Base-by-base conservation (phyloP, 2,113 vertebrate genomes). In the Tretioscincus oriximinensis region DNA sequence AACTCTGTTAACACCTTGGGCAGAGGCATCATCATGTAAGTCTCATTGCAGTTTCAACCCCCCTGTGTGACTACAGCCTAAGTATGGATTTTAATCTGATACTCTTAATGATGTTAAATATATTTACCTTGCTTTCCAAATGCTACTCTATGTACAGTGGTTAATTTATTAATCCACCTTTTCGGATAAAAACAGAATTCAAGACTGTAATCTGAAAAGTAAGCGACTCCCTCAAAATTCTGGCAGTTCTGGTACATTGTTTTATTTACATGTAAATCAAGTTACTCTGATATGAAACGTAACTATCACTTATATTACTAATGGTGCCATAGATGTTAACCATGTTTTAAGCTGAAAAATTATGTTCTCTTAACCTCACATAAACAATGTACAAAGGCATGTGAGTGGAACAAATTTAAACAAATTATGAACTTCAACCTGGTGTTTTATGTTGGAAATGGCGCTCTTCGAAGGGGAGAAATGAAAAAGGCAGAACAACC, bases 351-450 rank as follows among this genome's bases (percentile, higher is more conserved):
- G 63, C 14, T 73, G 29, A n/a, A 66, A 74, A 54, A 65, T 74
- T 29, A 41, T 47, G 35, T 73, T 67, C 47, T 58, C 24, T 81
- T 91, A 70, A 85, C 83, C 84, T 87, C 1, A 9, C 3, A 51
- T 69, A 21, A 77, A 49, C 77, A 85, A 61, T 81, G 81, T 75
- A 66, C 1, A 0, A 16, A 31, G 21, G 0, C 0, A 81, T 26
- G 69, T 6, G 76, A 71, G 4, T 0, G 60, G 80, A 84, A 81
- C 69, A 7, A 16, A 0, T 11, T 65, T 68, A 12, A 78, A 69
- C 69, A 14, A 54, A 73, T 51, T 16, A 0, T 63, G 74, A 51
- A 2, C 4, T 29, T 60, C 41, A 73, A 49, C 49, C 69, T 35
- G 7, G 49, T 65, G 2, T 47, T 86, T 78, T 9, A 2, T 49